phyloP scores from a whole-genome alignment of 2,888 invertebrate species.

The Conchocele bisecta region DNA sequence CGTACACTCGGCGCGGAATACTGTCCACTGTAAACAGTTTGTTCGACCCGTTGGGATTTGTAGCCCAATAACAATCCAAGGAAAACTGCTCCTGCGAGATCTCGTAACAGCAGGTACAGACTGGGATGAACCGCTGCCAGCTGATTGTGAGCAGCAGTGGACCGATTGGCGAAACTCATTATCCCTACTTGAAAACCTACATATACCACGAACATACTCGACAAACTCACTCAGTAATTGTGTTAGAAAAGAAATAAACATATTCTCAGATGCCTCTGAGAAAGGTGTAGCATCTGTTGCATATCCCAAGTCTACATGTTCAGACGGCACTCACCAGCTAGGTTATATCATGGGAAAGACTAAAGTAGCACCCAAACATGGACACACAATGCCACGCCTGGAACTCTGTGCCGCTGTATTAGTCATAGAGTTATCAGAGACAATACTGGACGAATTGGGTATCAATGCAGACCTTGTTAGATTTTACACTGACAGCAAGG shows the following conservation, averaged over 20 bases:
- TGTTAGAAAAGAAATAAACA: background rate
- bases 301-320: slow-evolving; percentile 1
- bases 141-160: slow-evolving; percentile 20
- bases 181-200: too few species aligned
- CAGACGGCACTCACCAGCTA: background rate
- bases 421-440: background rate
- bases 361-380: slow-evolving; percentile 6
- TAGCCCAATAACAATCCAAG: slow-evolving; percentile 19
- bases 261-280: slow-evolving; percentile 30
- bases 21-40: too few species aligned
- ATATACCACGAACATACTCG: background rate
- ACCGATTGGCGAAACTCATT: slow-evolving; percentile 9
- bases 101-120: slow-evolving; percentile 30
- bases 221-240: background rate
- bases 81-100: slow-evolving; percentile 54
- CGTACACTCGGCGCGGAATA: too few species aligned
- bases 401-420: background rate
- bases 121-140: slow-evolving; percentile 58
- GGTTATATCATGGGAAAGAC: slow-evolving; percentile 33
- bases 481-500: slow-evolving; percentile 43
- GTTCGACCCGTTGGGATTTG: too few species aligned
- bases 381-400: background rate
- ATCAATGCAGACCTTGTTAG: background rate
- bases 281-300: slow-evolving; percentile 11
- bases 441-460: slow-evolving; percentile 6